A percentile compares a stretch with the other conserved stretches of the same genome.
Conservation (phyloP, 2,888 invertebrate species). For the Quadriops clusia region DNA sequence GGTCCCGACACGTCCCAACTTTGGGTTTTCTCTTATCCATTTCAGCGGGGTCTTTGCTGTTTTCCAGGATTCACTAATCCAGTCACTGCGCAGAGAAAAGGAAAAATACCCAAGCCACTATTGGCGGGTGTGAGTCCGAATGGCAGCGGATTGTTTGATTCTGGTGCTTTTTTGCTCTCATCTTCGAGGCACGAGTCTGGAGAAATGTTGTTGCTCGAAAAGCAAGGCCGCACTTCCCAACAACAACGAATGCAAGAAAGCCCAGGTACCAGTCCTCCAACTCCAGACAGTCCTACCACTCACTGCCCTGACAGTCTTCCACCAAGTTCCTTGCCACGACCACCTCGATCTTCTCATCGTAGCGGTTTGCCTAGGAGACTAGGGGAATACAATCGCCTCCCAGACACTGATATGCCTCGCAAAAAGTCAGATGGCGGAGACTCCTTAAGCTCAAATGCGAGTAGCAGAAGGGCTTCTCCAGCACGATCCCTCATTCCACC, state of each 20-base stretch:
- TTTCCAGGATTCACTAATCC: constrained; percentile 73
- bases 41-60: constrained; percentile 76
- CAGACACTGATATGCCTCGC: constrained; percentile 35
- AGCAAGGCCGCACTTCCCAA: constrained; percentile 66
- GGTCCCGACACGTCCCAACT: constrained; percentile 38
- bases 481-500: constrained; percentile 42
- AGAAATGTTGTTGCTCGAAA: constrained; percentile 62
- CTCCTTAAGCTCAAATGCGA: constrained; percentile 33
- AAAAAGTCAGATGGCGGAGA: constrained; percentile 26
- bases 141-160: constrained; percentile 20
- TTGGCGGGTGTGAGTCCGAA: constrained; percentile 49
- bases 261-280: constrained; percentile 19
- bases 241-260: constrained; percentile 53
- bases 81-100: constrained; percentile 62
- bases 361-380: constrained; percentile 38
- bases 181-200: constrained; percentile 42
- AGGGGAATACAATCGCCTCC: constrained; percentile 55
- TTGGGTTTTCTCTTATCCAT: constrained; percentile 40
- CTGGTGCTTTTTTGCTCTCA: constrained; percentile 24
- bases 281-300: constrained; percentile 21
- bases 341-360: constrained; percentile 41
- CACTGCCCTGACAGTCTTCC: constrained; percentile 49
- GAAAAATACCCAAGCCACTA: constrained; percentile 65
- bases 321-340: constrained; percentile 60
- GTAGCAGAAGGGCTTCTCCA: constrained; percentile 36